A percentile compares a stretch with the other conserved stretches of the same genome.
phyloP scores from a whole-genome alignment of 2,113 vertebrate species.

The Atrichornis clamosus region DNA sequence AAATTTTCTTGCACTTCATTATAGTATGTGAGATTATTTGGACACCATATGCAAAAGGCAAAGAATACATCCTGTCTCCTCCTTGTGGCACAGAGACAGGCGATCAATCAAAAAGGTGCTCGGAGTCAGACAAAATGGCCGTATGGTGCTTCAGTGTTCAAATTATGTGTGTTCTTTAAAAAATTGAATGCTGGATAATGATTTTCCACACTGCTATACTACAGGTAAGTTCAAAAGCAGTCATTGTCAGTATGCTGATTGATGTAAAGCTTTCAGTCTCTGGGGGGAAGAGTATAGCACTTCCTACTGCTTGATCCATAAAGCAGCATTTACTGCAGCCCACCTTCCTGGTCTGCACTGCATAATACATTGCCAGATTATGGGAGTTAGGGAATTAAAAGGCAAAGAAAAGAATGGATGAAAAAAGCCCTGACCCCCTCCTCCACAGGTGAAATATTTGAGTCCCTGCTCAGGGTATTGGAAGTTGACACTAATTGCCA shows the following conservation, averaged over 20 bases:
- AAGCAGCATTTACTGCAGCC: slow-evolving; percentile 67
- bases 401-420: slow-evolving; percentile 64
- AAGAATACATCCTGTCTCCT: not conserved
- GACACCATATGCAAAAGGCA: not conserved
- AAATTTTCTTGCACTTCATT: not conserved
- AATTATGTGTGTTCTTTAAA: slow-evolving; percentile 53
- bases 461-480: slow-evolving; percentile 37
- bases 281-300: slow-evolving; percentile 60
- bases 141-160: slow-evolving; percentile 34
- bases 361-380: slow-evolving; percentile 68
- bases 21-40: not conserved
- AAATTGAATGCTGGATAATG: slow-evolving; percentile 63
- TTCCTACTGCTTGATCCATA: slow-evolving; percentile 71
- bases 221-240: slow-evolving; percentile 67
- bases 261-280: slow-evolving; percentile 71
- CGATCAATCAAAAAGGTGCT: slow-evolving; percentile 38
- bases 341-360: slow-evolving; percentile 62
- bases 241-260: slow-evolving; percentile 72
- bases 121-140: slow-evolving; percentile 45
- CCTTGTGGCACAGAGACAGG: not conserved
- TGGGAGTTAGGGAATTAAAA: slow-evolving; percentile 68
- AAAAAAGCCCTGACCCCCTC: slow-evolving; percentile 61
- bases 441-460: slow-evolving; percentile 53
- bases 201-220: slow-evolving; percentile 58
- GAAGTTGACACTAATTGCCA: slow-evolving; percentile 57